Evolutionary conservation across 2,113 vertebrate genomes (phyloP), one percentile per base, ranked within the genome.

Genomic region (Lepus timidus): DNA sequence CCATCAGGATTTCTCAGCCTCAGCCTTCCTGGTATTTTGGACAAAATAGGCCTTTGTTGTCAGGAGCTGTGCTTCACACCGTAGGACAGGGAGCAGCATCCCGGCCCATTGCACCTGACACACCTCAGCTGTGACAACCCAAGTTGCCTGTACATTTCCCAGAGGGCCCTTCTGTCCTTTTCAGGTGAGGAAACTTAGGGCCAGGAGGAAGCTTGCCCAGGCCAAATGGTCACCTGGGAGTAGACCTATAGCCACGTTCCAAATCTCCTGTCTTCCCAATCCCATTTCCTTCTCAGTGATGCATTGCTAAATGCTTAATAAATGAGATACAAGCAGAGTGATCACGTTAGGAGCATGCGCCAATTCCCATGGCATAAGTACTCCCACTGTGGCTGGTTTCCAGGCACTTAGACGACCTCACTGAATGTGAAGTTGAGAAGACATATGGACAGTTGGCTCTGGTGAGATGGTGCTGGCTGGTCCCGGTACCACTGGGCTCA

Each of bases 401-500:
- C 51, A 12, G 20, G n/a, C 64, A 3, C 39, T 90, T 80, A 1
- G 3, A 6, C 58, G 44, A 73, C 39, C 6, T 81, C 55, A 14
- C 3, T 62, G 90, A 85, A 44, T 1, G 0, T 36, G 71, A 62
- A 33, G 27, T 27, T 88, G 78, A 55, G n/a, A 92, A 22, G 58
- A 75, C 20, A 31, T 6, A 6, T 0, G 0, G 11, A 0, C 1
- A 1, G 4, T 22, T 93, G 93, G 20, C 31, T 64, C 67, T 36
- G 44, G 10, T 20, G 4, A 70, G 23, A 61, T 31, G 4, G 29
- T 23, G 13, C 29, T 33, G 3, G 0, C 4, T 0, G 27, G 14
- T 9, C 67, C 14, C 12, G 12, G 8, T 2, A 9, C 25, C 49
- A 0, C 55, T 4, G 10, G 11, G 8, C 27, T 11, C 5, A 0